Evolutionary conservation across 2,888 invertebrate genomes (phyloP), one percentile per base, ranked within the genome.

Genomic region (Crematogaster levior): DNA sequence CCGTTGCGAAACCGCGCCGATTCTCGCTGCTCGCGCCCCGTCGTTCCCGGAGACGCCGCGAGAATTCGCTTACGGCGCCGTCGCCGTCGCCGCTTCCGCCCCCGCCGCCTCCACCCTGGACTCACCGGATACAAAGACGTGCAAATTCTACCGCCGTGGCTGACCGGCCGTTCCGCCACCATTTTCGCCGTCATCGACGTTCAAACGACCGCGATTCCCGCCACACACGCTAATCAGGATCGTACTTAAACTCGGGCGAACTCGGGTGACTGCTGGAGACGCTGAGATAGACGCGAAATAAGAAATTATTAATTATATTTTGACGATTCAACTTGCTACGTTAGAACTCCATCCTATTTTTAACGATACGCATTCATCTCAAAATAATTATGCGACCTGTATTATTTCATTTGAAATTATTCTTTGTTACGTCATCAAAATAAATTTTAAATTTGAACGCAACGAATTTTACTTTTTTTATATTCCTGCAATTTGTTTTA

Each of bases 41-140:
- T 34, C 68, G 68, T 48, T 21, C 27, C 53, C 68, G 77, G 30
- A 74, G 61, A 43, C 60, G 73, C 46, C 74, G 74, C 74, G 53
- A 53, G n/a, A 34, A 79, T 56, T 21, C 68, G 63, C 73, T 60
- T 9, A 10, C 73, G 40, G 43, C 77, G 68, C 30, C 68, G 51
- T 1, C 77, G 53, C 58, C 56, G 10, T 37, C 56, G 12, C 10
- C 37, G 15, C n/a, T 58, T n/a, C 46, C 68, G 34, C 40, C 70
- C 0, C 30, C 43, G 12, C 43, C 34, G 4, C 46, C 51, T 21
- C 46, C 37, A 21, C n/a, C 34, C 53, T 56, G 3, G n/a, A 40
- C 46, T 66, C 66, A 56, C 10, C 51, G 37, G 24, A 37, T 51
- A 66, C 37, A 27, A 37, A 61, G 51, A 65, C 34, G 21, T 51